Percentiles rank a stretch among this genome's conserved stretches.
Conservation (phyloP, 1,140 invertebrate species). For the Bombus turneri region DNA sequence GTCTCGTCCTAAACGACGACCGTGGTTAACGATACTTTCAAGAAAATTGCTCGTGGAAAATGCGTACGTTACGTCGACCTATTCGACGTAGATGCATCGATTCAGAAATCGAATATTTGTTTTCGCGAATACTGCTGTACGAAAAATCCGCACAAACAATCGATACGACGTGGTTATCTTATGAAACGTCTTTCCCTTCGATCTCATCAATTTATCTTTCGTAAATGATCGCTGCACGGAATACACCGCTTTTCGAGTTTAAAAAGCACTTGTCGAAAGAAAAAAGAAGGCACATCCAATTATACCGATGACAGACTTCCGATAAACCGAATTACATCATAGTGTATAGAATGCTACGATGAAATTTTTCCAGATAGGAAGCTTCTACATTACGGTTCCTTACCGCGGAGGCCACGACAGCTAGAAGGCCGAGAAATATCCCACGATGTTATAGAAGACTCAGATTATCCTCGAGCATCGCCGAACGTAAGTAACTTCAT, state of each 20-base stretch:
- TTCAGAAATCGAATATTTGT: background rate
- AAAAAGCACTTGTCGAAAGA: background rate
- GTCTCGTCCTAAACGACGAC: conserved; percentile 25
- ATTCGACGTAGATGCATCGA: background rate
- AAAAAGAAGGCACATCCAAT: background rate
- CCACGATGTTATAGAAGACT: conserved; percentile 72
- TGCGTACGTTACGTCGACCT: conserved; percentile 12
- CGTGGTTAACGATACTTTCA: conserved; percentile 56
- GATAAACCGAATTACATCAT: conserved; percentile 31
- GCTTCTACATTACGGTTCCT: conserved; percentile 74
- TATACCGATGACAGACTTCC: conserved; percentile 15
- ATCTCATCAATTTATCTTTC: no score
- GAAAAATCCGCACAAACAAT: conserved; percentile 9
- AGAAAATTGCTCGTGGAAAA: conserved; percentile 51
- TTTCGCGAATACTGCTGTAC: background rate
- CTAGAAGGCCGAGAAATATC: conserved; percentile 73
- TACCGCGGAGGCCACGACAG: conserved; percentile 74
- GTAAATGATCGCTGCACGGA: background rate
- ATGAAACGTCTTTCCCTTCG: no score
- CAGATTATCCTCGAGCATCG: conserved; percentile 74
- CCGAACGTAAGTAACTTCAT: conserved; percentile 70
- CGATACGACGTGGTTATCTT: no score
- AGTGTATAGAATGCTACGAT: conserved; percentile 51
- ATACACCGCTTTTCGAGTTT: no score
- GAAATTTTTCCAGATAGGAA: conserved; percentile 76